Conservation (phyloP, 35 echinoderm and acorn worm genomes). For the Heliocidaris tuberculata region DNA sequence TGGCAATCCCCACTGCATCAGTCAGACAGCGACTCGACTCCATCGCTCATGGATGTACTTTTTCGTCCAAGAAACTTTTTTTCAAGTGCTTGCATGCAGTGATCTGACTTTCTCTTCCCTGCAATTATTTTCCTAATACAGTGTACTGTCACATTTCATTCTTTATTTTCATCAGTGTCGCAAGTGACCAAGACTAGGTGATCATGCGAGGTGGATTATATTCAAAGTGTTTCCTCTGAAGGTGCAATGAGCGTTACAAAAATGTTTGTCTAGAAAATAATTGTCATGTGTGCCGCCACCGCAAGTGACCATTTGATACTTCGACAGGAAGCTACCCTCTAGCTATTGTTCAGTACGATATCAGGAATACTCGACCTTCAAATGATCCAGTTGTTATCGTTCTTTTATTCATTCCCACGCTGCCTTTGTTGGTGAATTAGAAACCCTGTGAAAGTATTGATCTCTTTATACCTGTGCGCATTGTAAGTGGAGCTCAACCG, state of each 20-base stretch:
- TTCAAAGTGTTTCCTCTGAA: background rate
- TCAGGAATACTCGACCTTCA: constrained; percentile 8
- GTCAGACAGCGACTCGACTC: background rate
- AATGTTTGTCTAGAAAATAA: background rate
- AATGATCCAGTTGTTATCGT: background rate
- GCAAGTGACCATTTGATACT: background rate
- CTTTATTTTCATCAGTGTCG: background rate
- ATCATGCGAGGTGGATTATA: too few relatives aligned
- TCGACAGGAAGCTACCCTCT: background rate
- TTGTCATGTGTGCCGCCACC: background rate
- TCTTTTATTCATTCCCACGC: background rate
- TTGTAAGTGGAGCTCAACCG: background rate
- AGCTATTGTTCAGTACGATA: background rate
- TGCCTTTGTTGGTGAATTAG: background rate
- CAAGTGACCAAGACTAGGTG: too few relatives aligned
- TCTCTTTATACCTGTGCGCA: background rate
- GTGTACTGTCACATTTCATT: too few relatives aligned
- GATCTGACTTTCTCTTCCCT: background rate
- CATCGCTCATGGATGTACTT: constrained; percentile 1
- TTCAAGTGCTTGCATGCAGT: background rate
- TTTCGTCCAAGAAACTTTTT: background rate
- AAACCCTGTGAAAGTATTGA: background rate
- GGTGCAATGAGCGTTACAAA: background rate
- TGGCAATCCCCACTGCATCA: background rate
- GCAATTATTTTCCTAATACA: background rate